phyloP scores from a whole-genome alignment of 2,113 vertebrate species.

The Nerophis ophidion region DNA sequence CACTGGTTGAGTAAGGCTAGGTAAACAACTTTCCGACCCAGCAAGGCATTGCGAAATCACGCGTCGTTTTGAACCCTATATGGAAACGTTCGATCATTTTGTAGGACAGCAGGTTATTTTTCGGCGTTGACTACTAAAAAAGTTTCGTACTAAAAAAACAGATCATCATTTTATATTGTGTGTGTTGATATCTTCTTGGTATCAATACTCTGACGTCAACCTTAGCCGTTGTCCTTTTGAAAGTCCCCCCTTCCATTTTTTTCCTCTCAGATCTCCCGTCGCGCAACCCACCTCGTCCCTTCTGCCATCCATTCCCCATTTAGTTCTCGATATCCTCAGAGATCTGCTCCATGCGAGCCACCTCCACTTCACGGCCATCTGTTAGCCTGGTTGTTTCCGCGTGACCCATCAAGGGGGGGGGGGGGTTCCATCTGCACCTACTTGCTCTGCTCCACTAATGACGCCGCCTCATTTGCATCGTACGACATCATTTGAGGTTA shows the following conservation, averaged over 20 bases:
- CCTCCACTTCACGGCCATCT: constrained; percentile 6
- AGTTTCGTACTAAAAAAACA: too few species aligned
- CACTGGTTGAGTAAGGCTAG: too few species aligned
- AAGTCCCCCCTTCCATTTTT: not conserved
- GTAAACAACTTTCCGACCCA: too few species aligned
- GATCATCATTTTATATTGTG: too few species aligned
- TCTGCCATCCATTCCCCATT: constrained; percentile 4
- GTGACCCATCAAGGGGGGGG: constrained; percentile 8
- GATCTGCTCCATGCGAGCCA: constrained; percentile 4
- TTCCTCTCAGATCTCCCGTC: not conserved
- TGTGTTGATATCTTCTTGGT: too few species aligned
- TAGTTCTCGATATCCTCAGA: not conserved
- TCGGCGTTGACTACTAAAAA: too few species aligned
- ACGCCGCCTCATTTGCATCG: not conserved
- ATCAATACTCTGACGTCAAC: not conserved
- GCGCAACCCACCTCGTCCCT: not conserved
- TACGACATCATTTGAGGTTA: not conserved
- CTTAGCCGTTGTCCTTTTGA: not conserved
- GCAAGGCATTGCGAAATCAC: too few species aligned
- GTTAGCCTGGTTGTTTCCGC: constrained; percentile 9
- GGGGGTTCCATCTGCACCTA: constrained; percentile 11
- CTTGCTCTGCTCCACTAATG: constrained; percentile 1
- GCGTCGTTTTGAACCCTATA: too few species aligned
- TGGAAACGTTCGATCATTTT: too few species aligned
- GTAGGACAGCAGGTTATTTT: too few species aligned